Evolutionary conservation across 1,140 invertebrate genomes (phyloP).

Genomic region (Cydia fagiglandana): DNA sequence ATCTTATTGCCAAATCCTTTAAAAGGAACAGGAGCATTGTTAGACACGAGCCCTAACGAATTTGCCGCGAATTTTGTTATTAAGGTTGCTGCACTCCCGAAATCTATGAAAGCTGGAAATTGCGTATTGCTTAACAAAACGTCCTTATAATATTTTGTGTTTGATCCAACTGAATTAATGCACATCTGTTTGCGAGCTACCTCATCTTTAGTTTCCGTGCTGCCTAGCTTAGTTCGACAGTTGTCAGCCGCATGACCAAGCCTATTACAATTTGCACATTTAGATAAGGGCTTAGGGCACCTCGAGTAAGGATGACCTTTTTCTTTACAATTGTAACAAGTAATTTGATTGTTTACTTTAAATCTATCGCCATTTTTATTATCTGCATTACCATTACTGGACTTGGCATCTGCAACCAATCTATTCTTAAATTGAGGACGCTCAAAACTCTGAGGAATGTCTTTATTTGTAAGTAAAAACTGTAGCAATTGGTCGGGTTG

Average conservation of each 20-base stretch:
- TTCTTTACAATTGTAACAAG: slow-evolving; percentile 43
- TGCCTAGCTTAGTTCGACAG: slow-evolving; percentile 18
- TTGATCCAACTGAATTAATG: slow-evolving; percentile 23
- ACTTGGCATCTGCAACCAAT: background rate
- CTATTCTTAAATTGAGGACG: background rate
- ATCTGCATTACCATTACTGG: background rate
- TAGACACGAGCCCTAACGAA: slow-evolving; percentile 15
- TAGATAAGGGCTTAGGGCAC: slow-evolving; percentile 37
- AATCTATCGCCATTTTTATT: slow-evolving; percentile 6
- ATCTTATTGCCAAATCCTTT: slow-evolving; percentile 42
- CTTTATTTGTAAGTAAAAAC: slow-evolving; percentile 46
- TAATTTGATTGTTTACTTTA: slow-evolving; percentile 4
- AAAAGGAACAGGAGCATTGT: slow-evolving; percentile 12
- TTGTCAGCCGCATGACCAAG: slow-evolving; percentile 36
- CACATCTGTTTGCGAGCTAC: slow-evolving; percentile 33
- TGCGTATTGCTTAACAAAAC: slow-evolving; percentile 27
- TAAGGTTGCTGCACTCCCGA: slow-evolving; percentile 37
- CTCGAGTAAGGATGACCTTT: slow-evolving; percentile 36
- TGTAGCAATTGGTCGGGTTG: slow-evolving; percentile 44
- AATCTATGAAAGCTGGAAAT: slow-evolving; percentile 38
- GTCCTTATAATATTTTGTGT: slow-evolving; percentile 34
- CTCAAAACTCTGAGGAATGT: slow-evolving; percentile 26
- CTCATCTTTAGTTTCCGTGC: background rate
- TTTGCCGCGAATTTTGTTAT: slow-evolving; percentile 25
- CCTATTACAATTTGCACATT: slow-evolving; percentile 37